A percentile compares a stretch with the other conserved stretches of the same genome.
These are phyloP conservation scores for Euwallacea similis DNA, from an alignment of 1,140 invertebrate genomes.

Conservation along the genomic window DNA sequence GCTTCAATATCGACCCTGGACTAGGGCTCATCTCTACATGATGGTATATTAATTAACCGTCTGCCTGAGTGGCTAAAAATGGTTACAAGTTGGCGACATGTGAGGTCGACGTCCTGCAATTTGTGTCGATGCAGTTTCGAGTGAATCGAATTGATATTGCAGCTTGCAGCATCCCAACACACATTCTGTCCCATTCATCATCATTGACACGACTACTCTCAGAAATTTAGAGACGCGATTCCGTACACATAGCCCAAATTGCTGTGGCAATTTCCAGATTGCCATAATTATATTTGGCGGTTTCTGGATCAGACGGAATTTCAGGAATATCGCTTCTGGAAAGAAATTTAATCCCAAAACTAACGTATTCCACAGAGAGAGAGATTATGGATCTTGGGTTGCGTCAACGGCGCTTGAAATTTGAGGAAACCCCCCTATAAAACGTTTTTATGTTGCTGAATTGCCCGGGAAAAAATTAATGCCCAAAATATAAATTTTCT, in stretches of 20 bases:
- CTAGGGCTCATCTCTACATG: background rate
- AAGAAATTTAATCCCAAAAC: background rate
- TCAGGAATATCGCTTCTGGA: background rate
- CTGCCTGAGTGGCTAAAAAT: slow-evolving; percentile 36
- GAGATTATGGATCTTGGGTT: slow-evolving; percentile 7
- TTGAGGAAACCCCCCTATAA: slow-evolving; percentile 28
- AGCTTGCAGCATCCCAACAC: slow-evolving; percentile 1
- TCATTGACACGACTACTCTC: background rate
- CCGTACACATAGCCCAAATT: slow-evolving; percentile 10
- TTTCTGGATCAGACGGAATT: background rate
- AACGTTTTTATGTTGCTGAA: slow-evolving; percentile 25
- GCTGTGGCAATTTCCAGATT: slow-evolving; percentile 19
- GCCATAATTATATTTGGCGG: slow-evolving; percentile 11
- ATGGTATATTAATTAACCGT: slow-evolving; percentile 11
- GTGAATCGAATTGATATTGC: background rate
- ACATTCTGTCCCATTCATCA: background rate
- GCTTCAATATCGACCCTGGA: background rate
- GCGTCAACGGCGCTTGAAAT: slow-evolving; percentile 33
- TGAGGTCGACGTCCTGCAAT: slow-evolving; percentile 35
- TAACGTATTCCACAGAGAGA: too few relatives aligned
- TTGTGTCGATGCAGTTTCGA: slow-evolving; percentile 34
- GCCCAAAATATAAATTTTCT: slow-evolving; percentile 34
- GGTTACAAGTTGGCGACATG: slow-evolving; percentile 35
- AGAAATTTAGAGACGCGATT: too few relatives aligned
- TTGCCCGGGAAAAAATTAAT: slow-evolving; percentile 28